Percentiles rank a stretch among this genome's conserved stretches.
These are phyloP conservation scores for Centruroides vittatus DNA, from an alignment of 1,140 invertebrate species.

Conservation along the genomic window DNA sequence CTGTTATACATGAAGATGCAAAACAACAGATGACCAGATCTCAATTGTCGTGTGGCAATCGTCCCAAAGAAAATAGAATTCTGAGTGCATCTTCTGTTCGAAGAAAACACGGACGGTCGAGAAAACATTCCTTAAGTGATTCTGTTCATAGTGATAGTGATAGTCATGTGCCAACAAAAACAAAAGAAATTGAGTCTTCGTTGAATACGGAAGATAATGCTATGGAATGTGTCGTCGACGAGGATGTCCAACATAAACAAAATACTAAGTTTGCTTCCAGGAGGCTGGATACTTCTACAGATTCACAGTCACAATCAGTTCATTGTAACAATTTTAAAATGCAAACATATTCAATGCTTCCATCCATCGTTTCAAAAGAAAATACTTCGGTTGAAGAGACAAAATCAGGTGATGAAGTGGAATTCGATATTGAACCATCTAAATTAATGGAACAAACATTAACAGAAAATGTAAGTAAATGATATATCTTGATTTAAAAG, in stretches of 20 bases:
- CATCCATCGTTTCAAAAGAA: constrained; percentile 1
- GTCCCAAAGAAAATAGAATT: too few species aligned
- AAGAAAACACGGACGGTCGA: constrained; percentile 1
- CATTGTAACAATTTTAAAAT: constrained; percentile 2
- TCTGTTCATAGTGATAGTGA: constrained; percentile 11
- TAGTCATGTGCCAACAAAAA: constrained; percentile 5
- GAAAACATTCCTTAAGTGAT: constrained; percentile 6
- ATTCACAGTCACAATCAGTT: constrained; percentile 9
- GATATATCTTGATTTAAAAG: too few species aligned
- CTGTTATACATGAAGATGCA: not conserved
- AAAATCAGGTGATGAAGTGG: constrained; percentile 1
- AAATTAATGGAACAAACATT: constrained; percentile 16
- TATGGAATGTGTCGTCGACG: not conserved
- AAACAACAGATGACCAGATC: not conserved
- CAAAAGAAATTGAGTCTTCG: constrained; percentile 8
- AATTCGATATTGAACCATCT: constrained; percentile 13
- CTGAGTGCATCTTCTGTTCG: not conserved
- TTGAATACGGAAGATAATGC: constrained; percentile 4
- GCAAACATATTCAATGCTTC: constrained; percentile 5
- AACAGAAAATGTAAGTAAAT: constrained; percentile 14
- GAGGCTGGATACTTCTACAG: constrained; percentile 4
- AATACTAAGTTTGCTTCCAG: constrained; percentile 1
- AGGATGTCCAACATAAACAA: too few species aligned
- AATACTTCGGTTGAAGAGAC: constrained; percentile 8
- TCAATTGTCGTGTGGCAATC: not conserved